A percentile compares a stretch with the other conserved stretches of the same genome.
Conservation (phyloP, 64 coral and sea anemone species). For the Dendronephthya gigantea region DNA sequence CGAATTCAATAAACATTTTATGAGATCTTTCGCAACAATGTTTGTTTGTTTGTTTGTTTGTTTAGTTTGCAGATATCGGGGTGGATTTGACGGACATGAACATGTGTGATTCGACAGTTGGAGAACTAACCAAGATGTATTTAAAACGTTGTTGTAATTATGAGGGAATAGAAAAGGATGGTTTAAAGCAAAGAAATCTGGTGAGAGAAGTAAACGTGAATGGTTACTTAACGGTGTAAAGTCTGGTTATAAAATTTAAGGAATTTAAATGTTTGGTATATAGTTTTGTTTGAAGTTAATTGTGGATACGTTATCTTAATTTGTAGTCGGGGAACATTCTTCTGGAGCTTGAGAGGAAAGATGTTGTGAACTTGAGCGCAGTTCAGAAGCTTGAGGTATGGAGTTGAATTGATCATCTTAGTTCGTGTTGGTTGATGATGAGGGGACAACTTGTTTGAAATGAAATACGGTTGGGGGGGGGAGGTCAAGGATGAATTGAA, state of each 20-base stretch:
- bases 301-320: not conserved
- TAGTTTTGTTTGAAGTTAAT: too few relatives aligned
- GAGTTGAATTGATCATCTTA: too few relatives aligned
- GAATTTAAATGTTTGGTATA: too few relatives aligned
- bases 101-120: not conserved
- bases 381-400: not conserved
- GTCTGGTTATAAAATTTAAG: too few relatives aligned
- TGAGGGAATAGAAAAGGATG: not conserved
- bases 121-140: not conserved
- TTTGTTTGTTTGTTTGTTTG: not conserved
- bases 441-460: too few relatives aligned
- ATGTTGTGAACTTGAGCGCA: not conserved
- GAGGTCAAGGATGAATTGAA: too few relatives aligned
- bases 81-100: not conserved
- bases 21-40: too few relatives aligned
- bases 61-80: not conserved
- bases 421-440: too few relatives aligned
- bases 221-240: too few relatives aligned
- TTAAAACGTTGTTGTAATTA: not conserved
- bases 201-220: not conserved
- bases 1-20: not conserved
- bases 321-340: not conserved
- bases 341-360: not conserved
- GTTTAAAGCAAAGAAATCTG: not conserved
- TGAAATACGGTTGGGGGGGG: too few relatives aligned